Conservation (phyloP, 1,140 invertebrate species). For the Diachasma alloeum region DNA sequence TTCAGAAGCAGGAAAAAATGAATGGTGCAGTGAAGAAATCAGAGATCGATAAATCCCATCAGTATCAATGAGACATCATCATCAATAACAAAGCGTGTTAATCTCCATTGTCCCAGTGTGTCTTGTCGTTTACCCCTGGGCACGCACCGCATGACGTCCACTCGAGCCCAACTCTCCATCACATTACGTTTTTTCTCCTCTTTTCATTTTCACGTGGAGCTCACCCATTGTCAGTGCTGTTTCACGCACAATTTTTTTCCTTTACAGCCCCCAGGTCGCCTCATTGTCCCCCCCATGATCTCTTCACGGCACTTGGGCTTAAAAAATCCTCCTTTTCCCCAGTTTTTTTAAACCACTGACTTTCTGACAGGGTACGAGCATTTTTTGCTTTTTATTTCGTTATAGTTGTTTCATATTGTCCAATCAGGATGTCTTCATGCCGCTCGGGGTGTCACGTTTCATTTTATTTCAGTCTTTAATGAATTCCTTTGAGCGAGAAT, state of each 20-base stretch:
- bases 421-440: background rate
- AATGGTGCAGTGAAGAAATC: too few species aligned
- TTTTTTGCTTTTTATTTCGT: background rate
- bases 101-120: conserved; percentile 45
- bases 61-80: background rate
- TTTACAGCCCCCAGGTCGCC: background rate
- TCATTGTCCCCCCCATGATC: background rate
- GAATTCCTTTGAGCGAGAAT: too few species aligned
- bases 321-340: background rate
- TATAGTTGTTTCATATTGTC: background rate
- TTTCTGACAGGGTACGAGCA: background rate
- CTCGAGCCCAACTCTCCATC: background rate
- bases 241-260: background rate
- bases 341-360: background rate
- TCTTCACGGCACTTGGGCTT: background rate
- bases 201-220: conserved; percentile 1
- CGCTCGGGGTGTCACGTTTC: background rate
- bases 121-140: conserved; percentile 39
- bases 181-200: conserved; percentile 4
- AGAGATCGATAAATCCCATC: too few species aligned
- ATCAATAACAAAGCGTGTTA: conserved; percentile 40
- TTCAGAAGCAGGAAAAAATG: too few species aligned
- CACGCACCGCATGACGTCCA: conserved; percentile 37
- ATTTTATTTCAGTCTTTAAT: too few species aligned
- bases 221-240: conserved; percentile 4